Evolutionary conservation across 2,888 invertebrate genomes (phyloP).

Genomic region (Therioaphis trifolii): DNA sequence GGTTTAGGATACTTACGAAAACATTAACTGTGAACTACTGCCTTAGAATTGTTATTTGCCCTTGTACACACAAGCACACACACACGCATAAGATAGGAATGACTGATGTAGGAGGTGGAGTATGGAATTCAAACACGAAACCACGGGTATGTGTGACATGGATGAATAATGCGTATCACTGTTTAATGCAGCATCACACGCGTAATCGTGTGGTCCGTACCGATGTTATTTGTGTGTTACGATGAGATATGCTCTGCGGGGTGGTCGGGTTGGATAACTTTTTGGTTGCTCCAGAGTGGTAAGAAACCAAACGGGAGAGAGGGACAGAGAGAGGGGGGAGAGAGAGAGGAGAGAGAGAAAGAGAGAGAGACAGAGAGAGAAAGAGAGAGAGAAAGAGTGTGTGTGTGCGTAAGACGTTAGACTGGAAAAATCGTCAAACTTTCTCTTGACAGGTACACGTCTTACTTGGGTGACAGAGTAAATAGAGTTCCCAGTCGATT

Average conservation of each 20-base stretch:
- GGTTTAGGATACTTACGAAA: too few species aligned
- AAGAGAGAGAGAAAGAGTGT: too few species aligned
- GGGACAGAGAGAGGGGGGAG: neutral
- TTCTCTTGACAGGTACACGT: neutral
- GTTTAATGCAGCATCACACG: constrained; percentile 17
- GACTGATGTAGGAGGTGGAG: too few species aligned
- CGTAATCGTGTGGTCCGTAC: neutral
- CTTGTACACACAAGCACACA: too few species aligned
- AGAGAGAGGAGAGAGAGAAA: too few species aligned
- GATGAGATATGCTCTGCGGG: neutral
- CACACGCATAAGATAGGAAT: too few species aligned
- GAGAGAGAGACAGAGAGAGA: neutral
- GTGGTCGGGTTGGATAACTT: neutral
- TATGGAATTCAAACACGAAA: neutral
- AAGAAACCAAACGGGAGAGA: neutral
- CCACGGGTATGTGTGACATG: constrained; percentile 13
- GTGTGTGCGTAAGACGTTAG: too few species aligned
- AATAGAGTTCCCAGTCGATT: neutral
- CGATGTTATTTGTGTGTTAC: neutral
- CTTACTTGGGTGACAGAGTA: neutral
- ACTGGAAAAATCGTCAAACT: neutral
- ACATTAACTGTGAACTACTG: too few species aligned
- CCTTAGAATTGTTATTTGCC: too few species aligned
- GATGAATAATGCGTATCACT: constrained; percentile 50
- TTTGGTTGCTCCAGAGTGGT: too few species aligned